Base-by-base conservation (phyloP, 2,888 invertebrate genomes). In the Lepidocyrtinus sp. region DNA sequence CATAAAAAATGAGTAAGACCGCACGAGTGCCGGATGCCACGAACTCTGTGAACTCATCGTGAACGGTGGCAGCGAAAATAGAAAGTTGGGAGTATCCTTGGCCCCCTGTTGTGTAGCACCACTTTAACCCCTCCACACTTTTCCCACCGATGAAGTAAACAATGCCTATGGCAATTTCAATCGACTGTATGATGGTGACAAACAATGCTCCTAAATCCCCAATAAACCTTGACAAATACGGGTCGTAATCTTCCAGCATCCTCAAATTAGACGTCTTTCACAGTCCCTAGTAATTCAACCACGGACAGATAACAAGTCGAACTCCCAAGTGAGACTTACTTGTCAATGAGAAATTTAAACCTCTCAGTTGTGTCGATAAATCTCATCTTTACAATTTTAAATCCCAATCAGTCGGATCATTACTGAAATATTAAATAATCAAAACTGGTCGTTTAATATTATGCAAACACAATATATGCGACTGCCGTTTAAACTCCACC, bases 61-160 rank as follows among this genome's bases (percentile, higher is more conserved):
- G 25, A 22, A 75, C 46, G 24, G 63, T 24, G 9, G 22, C 68
- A 55, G 27, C 21, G 9, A 45, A 19, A 45, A 55, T 17, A 1
- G 27, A 19, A 25, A 61, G n/a, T 61, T 21, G 68, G 2, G 46
- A 21, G 59, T 61, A 65, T 5, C 59, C 59, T 24, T 19, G 55
- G 19, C 27, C 21, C n/a, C 70, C 36, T 1, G 50, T 55, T 1
- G 46, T 9, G 21, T 68, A 22, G 2, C 62, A 22, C 69, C 78
- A 82, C 2, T 67, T 0, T 0, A 36, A 5, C 1, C 65, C 69
- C 27, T 63, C 63, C 15, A 75, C 75, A 26, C 75, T 24, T 45
- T 76, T 77, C 15, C 75, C 55, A 9, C 84, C 84, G 24, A 68
- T 22, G 17, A 81, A 81, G 36, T 81, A 84, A 55, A 77, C 69